Percentiles rank a stretch among this genome's conserved stretches.
Evolutionary conservation across 2,113 vertebrate species (phyloP).

Genomic region (Furnarius figulus): DNA sequence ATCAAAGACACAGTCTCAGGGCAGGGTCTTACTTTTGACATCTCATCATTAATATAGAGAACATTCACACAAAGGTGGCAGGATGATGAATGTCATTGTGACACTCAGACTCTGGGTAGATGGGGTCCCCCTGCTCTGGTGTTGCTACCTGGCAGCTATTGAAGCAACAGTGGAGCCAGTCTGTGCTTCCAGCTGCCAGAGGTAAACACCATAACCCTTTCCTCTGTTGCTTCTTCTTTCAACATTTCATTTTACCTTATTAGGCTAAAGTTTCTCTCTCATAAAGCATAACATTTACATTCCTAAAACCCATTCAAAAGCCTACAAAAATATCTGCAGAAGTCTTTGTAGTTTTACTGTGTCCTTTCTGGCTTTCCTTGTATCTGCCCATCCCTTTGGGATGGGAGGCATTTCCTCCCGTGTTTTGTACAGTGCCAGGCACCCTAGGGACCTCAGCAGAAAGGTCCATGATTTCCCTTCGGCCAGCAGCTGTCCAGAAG

Average conservation of each 20-base stretch:
- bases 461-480: background rate
- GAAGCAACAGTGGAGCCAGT: background rate
- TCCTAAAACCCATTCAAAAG: constrained; percentile 19
- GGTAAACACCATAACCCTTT: background rate
- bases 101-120: background rate
- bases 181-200: constrained; percentile 12
- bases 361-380: background rate
- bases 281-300: constrained; percentile 62
- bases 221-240: background rate
- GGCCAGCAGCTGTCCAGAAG: background rate
- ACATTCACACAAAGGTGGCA: background rate
- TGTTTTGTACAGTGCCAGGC: background rate
- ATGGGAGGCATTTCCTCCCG: background rate
- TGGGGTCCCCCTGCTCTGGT: background rate
- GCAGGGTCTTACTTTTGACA: background rate
- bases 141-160: background rate
- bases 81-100: background rate
- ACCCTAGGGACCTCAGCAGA: background rate
- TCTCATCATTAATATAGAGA: background rate
- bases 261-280: constrained; percentile 54
- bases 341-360: background rate
- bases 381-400: constrained; percentile 13
- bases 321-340: background rate
- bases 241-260: constrained; percentile 47
- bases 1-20: background rate